These are phyloP conservation scores for Shargacucullia verbasci DNA, from an alignment of 2,888 invertebrate genomes.

Conservation along the genomic window DNA sequence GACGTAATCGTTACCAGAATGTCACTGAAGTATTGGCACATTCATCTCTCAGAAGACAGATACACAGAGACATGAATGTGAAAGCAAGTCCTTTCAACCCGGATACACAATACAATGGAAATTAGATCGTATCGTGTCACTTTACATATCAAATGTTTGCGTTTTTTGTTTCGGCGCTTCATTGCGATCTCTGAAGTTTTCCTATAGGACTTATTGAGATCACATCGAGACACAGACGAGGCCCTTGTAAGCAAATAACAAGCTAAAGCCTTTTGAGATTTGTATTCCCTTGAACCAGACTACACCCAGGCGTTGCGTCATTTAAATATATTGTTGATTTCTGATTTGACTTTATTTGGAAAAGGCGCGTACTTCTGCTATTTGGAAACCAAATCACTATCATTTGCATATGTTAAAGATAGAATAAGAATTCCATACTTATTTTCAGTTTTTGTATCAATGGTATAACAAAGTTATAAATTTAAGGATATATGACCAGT, in stretches of 20 bases:
- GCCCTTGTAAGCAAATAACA: conserved; percentile 45
- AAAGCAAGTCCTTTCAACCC: conserved; percentile 51
- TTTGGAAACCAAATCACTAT: conserved; percentile 4
- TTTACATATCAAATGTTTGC: conserved; percentile 54
- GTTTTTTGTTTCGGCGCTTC: conserved; percentile 50
- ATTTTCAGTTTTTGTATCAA: no score
- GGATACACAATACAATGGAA: conserved; percentile 59
- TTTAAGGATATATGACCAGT: no score
- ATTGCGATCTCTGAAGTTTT: conserved; percentile 49
- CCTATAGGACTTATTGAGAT: conserved; percentile 56
- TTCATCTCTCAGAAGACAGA: conserved; percentile 39
- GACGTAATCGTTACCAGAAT: conserved; percentile 36
- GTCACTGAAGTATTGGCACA: conserved; percentile 36
- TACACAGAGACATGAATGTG: conserved; percentile 54
- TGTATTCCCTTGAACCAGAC: conserved; percentile 41
- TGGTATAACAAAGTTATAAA: no score
- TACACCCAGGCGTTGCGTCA: conserved; percentile 25
- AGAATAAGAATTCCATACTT: no score
- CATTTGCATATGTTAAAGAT: conserved; percentile 5
- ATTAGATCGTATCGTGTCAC: conserved; percentile 55
- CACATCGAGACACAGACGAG: conserved; percentile 51
- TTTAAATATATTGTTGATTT: conserved; percentile 54
- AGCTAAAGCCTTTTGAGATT: conserved; percentile 47
- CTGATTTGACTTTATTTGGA: conserved; percentile 44
- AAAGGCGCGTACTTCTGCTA: conserved; percentile 10